phyloP scores from a whole-genome alignment of 1,140 invertebrate species.

The Asbolus verrucosus region DNA sequence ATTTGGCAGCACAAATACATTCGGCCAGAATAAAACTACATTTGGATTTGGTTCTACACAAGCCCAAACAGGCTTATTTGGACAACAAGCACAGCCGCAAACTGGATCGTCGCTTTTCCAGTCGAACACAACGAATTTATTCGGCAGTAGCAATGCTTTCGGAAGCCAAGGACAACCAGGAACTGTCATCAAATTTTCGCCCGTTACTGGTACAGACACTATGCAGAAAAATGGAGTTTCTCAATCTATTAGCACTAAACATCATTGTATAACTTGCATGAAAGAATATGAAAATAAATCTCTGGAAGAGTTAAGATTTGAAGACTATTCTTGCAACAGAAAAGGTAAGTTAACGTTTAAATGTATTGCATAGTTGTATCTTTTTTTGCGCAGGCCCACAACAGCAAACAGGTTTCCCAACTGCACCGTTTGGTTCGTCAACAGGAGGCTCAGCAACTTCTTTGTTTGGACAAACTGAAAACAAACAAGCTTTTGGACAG shows the following conservation, averaged over 20 bases:
- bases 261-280: constrained; percentile 97
- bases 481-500: constrained; percentile 62
- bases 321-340: constrained; percentile 92
- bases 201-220: constrained; percentile 89
- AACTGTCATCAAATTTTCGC: constrained; percentile 87
- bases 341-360: no score
- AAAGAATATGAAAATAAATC: constrained; percentile 97
- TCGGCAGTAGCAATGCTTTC: constrained; percentile 53
- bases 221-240: constrained; percentile 89
- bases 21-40: constrained; percentile 73
- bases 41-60: constrained; percentile 70
- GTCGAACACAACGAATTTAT: constrained; percentile 52
- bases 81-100: constrained; percentile 54
- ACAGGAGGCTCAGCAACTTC: constrained; percentile 61
- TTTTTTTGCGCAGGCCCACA: no score
- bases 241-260: constrained; percentile 87
- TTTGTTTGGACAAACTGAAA: constrained; percentile 66
- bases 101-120: constrained; percentile 58
- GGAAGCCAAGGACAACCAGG: constrained; percentile 67
- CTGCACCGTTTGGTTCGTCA: constrained; percentile 55
- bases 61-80: constrained; percentile 57
- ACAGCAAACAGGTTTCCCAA: constrained; percentile 53
- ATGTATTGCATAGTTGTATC: no score
- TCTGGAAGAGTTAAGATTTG: constrained; percentile 91
- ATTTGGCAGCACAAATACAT: constrained; percentile 71